Base-by-base conservation (phyloP, 2,113 vertebrate species). In the Galeopterus variegatus region DNA sequence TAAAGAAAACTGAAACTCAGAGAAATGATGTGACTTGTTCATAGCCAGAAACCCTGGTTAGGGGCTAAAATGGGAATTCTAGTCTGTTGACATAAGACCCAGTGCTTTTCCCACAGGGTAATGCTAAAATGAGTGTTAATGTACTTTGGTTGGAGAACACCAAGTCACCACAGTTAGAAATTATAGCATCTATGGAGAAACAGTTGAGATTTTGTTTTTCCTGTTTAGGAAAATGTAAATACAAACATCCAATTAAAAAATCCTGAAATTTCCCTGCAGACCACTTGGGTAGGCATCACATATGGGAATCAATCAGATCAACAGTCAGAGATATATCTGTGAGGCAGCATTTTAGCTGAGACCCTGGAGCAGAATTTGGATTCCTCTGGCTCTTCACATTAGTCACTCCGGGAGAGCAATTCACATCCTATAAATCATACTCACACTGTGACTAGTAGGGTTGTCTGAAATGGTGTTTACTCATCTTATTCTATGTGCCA, bases 391-490 rank as follows among this genome's bases (percentile, higher is more conserved):
- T 97, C 72, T 75, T 90, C 56, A 1, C 82, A 79, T 96, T 86
- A 88, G 91, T 94, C 93, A 75, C 88, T 94, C 45, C 56, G 50
- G 82, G 75, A 90, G 62, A 91, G 67, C 73, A 67, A 73, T 70
- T 91, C 93, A n/a, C 88, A 56, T 75, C 88, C 54, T 64, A 86
- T 96, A 95, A 95, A 91, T 97, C 96, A 96, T 50, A 17, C 9
- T 50, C 93, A 67, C 50, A 33, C 36, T 62, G 82, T 58, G 95
- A 75, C 67, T 64, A 28, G 62, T 6, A 91, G 91, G 62, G 50
- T 24, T 93, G 73, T 95, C 91, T 95, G 93, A 85, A 81, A 81
- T 62, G 48, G 73, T 93, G 70, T 67, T 67, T 73, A 95, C 94
- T 94, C 81, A 88, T 94, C 72, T 93, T 88, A 85, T 81, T 96